Evolutionary conservation across 2,797 vertebrate species (phyloP), one percentile per base, ranked within the genome.

Genomic region (Aulostomus chinensis): DNA sequence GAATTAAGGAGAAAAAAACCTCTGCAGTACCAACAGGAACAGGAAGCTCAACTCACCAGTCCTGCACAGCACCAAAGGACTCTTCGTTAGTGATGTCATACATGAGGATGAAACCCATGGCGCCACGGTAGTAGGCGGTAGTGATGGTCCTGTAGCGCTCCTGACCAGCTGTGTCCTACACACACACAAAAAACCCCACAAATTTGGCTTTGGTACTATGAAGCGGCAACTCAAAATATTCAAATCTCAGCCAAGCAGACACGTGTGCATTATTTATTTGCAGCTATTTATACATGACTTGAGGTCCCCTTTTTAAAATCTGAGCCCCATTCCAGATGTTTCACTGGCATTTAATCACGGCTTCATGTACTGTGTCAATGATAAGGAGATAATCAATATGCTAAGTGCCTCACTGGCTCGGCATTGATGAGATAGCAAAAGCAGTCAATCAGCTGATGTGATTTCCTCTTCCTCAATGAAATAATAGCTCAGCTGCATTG

Each of bases 81-180:
- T 98, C 96, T 81, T 98, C 96, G 13, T 98, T 99, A 20, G 96
- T 99, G 88, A 99, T 97, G 86, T 99, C 96, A 46, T 99, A 99
- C 96, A 98, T 98, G 66, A 99, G 91, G 86, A 99, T 97, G 85
- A 99, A 98, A 62, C 97, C 96, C 96, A 99, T 98, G 70, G 97
- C 96, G 1, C 97, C 97, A 0, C 96, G 92, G 68, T 98, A 99
- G 84, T 99, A 98, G 17, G 96, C 96, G 2, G 97, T 98, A 40
- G 96, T 99, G 84, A 98, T 98, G 55, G 96, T 99, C 76, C 97
- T 93, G 82, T 98, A 98, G 60, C 97, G 92, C 78, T 98, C 96
- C 86, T 99, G 97, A 42, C 97, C 96, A 13, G 96, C 96, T 57
- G 96, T 98, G 86, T 98, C 97, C 96, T 98, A 60, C 40, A 64